Base-by-base conservation (phyloP, 2,888 invertebrate species). In the Asteroscopus sphinx region DNA sequence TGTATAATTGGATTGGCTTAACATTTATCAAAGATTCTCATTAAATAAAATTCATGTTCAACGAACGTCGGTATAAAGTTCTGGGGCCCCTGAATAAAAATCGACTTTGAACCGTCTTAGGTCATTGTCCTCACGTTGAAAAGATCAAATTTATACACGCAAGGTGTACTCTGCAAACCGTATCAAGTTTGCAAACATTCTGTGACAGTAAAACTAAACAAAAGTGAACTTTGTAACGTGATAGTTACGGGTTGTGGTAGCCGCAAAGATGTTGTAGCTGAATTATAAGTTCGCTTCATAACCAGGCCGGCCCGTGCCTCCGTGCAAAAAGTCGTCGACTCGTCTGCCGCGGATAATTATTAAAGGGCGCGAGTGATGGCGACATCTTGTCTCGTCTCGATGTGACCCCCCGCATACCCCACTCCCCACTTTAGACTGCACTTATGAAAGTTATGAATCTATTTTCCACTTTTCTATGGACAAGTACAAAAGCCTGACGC, bases 381-480 rank as follows among this genome's bases (percentile, higher is more conserved):
- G 90, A 88, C 90, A 87, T 87, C 85, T 82, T 78, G 90, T 89
- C 91, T 90, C 83, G 86, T 78, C 82, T 82, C 73, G 54, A 76
- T 68, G 62, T 65, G 58, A 54, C 72, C 68, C 64, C 60, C 73
- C 57, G 62, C 68, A 63, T 65, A 46, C 57, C 67, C 63, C 66
- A 57, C 56, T 67, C 67, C 52, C 62, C 61, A 76, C 58, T 68
- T 68, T 66, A 66, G 45, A 68, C 63, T 58, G 25, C 71, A 57
- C 41, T 61, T 67, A 65, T 64, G 58, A 61, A 52, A 57, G 40
- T 61, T 67, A 65, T 64, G 58, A 61, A 52, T 51, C 30, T 58
- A 37, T 47, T 46, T 37, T 17, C 33, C 46, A 39, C 39, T 45
- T 36, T 32, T 33, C 26, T 51, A 42, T n/a, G 8, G 26, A 28